A percentile compares a stretch with the other conserved stretches of the same genome.
These are phyloP conservation scores for Xyrichtys novacula DNA, from an alignment of 2,797 vertebrate species.

Conservation along the genomic window DNA sequence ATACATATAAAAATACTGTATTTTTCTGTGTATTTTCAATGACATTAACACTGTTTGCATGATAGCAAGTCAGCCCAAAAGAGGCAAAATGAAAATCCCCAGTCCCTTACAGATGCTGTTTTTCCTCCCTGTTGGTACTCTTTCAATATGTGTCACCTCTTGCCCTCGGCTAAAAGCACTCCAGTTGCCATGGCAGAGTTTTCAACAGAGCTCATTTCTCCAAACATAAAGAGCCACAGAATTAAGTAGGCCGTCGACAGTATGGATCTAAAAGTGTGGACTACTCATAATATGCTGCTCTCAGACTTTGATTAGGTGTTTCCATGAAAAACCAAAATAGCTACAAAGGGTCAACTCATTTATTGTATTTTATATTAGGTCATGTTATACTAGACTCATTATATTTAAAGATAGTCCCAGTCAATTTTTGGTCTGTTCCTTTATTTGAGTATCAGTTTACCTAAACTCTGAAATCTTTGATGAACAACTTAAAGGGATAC, in stretches of 20 bases:
- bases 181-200: slow-evolving; percentile 79
- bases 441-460: slow-evolving; percentile 61
- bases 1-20: slow-evolving; percentile 1
- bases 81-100: slow-evolving; percentile 39
- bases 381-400: slow-evolving; percentile 61
- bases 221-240: slow-evolving; percentile 40
- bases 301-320: no score
- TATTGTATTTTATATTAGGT: slow-evolving; percentile 68
- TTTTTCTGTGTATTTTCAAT: slow-evolving; percentile 9
- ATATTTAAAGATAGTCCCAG: slow-evolving; percentile 67
- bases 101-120: slow-evolving; percentile 65
- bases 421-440: slow-evolving; percentile 57
- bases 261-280: slow-evolving; percentile 34
- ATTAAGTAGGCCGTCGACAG: slow-evolving; percentile 57
- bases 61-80: slow-evolving; percentile 5
- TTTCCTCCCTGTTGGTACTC: slow-evolving; percentile 54
- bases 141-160: slow-evolving; percentile 80
- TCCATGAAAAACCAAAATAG: no score
- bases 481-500: no score
- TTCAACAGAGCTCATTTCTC: slow-evolving; percentile 68
- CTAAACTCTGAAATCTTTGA: slow-evolving; percentile 60
- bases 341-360: slow-evolving; percentile 63
- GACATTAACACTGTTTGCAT: no score
- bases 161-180: slow-evolving; percentile 67
- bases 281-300: no score